phyloP scores from a whole-genome alignment of 2,797 vertebrate genomes.

The Gymnoscopelus microlampas region DNA sequence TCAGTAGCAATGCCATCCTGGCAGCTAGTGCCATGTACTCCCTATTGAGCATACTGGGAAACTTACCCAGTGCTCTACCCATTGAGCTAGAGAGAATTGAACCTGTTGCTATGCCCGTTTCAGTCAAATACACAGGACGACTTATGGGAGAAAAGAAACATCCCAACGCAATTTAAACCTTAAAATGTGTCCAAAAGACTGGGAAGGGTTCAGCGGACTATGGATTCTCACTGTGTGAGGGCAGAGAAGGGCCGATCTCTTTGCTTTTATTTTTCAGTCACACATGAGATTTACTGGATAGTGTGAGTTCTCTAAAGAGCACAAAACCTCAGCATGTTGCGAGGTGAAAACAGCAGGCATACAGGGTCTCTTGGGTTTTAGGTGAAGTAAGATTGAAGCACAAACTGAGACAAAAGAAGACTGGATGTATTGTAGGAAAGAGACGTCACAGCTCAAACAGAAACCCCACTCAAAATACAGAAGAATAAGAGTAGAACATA shows the following conservation, averaged over 20 bases:
- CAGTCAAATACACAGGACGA: no score
- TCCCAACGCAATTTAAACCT: slow-evolving; percentile 19
- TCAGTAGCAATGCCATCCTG: no score
- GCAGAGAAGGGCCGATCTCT: slow-evolving; percentile 28
- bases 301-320: slow-evolving; percentile 38
- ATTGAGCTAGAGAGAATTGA: background rate
- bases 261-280: slow-evolving; percentile 54
- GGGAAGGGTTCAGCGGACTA: background rate
- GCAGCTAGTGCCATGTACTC: no score
- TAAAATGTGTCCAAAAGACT: slow-evolving; percentile 13
- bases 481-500: background rate
- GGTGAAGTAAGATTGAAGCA: slow-evolving; percentile 20
- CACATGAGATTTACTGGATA: slow-evolving; percentile 61
- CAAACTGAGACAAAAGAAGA: slow-evolving; percentile 6
- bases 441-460: slow-evolving; percentile 2
- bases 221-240: slow-evolving; percentile 12
- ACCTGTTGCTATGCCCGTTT: no score
- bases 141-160: background rate
- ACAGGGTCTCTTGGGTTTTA: background rate
- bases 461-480: slow-evolving; percentile 10
- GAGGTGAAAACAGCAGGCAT: slow-evolving; percentile 36
- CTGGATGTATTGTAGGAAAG: slow-evolving; percentile 1
- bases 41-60: no score
- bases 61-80: background rate
- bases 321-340: slow-evolving; percentile 41